Evolutionary conservation across 1,140 invertebrate species (phyloP), one percentile per base, ranked within the genome.

Genomic region (Ctenoplectra terminalis): DNA sequence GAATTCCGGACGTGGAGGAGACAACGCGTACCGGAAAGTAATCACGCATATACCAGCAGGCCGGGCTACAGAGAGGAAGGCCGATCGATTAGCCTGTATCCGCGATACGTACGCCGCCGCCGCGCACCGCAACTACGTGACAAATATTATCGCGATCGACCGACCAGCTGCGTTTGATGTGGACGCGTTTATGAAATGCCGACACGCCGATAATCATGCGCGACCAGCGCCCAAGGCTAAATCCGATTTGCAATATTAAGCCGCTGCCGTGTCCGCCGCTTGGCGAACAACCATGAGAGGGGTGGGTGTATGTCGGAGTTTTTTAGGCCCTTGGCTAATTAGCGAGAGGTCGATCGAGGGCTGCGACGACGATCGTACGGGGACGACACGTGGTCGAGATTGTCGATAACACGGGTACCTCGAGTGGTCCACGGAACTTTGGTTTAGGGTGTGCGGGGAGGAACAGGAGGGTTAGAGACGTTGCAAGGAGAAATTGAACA

Each of bases 111-210:
- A 78, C 70, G 71, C 74, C 85, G 73, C 52, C 64, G 86, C 82
- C 86, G 78, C 82, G 86, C 82, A 87, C 86, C 87, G 83, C 87
- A 88, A 88, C 87, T 88, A 88, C 86, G 87, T 88, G 87, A 88
- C 87, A 88, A 88, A 87, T 87, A 88, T 88, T 88, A 88, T 88
- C 86, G 86, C 86, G 83, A 88, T 84, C 86, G 86, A 87, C 86
- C 86, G 72, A 87, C 71, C 78, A 75, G 86, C 86, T 82, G 83
- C 87, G 83, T 88, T 88, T 88, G 87, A 88, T 88, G 87, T 88
- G 87, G 87, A 87, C 85, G 86, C 86, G 86, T 87, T 88, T 88
- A 87, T 88, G 83, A 88, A 87, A 87, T 83, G 87, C 83, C 86
- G 82, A 88, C 86, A 87, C 87, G 86, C 79, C 86, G 83, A 88